phyloP scores from a whole-genome alignment of 2,888 invertebrate genomes.

The Meandrusa payeni region DNA sequence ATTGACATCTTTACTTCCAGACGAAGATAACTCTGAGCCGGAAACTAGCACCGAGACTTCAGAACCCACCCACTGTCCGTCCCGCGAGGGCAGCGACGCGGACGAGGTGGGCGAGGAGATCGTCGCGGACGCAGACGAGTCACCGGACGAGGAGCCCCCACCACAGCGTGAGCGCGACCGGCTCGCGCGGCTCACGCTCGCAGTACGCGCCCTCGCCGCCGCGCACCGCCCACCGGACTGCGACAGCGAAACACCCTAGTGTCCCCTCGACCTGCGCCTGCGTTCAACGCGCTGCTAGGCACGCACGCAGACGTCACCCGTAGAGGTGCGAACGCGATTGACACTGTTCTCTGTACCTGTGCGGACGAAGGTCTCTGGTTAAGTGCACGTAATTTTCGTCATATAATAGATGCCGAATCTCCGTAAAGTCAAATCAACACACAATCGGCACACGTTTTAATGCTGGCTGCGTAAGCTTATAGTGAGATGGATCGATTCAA shows the following conservation, averaged over 20 bases:
- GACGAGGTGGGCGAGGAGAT: constrained; percentile 46
- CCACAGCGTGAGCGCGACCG: constrained; percentile 33
- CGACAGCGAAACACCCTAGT: constrained; percentile 28
- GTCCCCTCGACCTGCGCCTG: constrained; percentile 22
- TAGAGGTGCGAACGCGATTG: no score
- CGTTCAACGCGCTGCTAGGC: background rate
- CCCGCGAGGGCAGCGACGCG: constrained; percentile 50
- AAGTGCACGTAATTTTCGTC: no score
- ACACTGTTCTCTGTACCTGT: constrained; percentile 1
- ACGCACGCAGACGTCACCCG: background rate
- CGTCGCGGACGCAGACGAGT: constrained; percentile 35
- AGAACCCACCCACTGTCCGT: constrained; percentile 41
- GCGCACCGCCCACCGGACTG: constrained; percentile 30
- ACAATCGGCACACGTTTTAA: no score
- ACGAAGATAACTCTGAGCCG: constrained; percentile 51
- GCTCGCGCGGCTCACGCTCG: constrained; percentile 39
- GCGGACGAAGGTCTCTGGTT: no score
- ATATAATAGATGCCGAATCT: no score
- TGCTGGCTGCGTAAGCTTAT: no score
- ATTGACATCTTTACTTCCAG: no score
- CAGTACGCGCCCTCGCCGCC: constrained; percentile 41
- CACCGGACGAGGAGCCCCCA: constrained; percentile 33
- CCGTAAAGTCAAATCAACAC: no score
- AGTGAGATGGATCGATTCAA: no score
- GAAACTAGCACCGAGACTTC: constrained; percentile 37